Evolutionary conservation across 2,113 vertebrate species (phyloP).

Genomic region (Machaerirhynchus nigripectus): DNA sequence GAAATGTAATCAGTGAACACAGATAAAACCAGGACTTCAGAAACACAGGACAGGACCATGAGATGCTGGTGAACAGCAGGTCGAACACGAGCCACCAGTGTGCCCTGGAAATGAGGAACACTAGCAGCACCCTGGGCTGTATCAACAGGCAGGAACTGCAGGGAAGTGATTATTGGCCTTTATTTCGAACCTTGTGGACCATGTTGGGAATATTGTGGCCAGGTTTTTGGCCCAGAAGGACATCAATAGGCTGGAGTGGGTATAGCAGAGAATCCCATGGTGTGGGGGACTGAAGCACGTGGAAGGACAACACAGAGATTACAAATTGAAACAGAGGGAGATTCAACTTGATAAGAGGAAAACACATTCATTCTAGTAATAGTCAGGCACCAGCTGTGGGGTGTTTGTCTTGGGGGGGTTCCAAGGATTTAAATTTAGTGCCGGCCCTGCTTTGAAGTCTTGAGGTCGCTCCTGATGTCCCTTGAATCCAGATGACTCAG

Average conservation of each 20-base stretch:
- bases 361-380: background rate
- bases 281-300: background rate
- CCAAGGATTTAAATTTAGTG: background rate
- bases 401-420: background rate
- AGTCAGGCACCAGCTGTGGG: background rate
- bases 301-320: accelerated
- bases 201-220: background rate
- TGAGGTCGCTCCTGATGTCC: background rate
- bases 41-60: background rate
- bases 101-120: background rate
- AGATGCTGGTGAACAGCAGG: background rate
- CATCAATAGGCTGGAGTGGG: background rate
- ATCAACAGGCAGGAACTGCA: background rate
- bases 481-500: background rate
- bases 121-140: background rate
- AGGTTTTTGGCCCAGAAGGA: background rate
- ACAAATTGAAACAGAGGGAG: background rate
- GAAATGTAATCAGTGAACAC: background rate
- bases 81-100: accelerated
- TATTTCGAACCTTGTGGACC: background rate
- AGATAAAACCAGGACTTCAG: background rate
- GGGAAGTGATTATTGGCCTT: background rate
- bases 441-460: background rate
- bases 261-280: background rate
- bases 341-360: background rate